phyloP scores from a whole-genome alignment of 2,888 invertebrate genomes.

The Leptinotarsa haldemani region DNA sequence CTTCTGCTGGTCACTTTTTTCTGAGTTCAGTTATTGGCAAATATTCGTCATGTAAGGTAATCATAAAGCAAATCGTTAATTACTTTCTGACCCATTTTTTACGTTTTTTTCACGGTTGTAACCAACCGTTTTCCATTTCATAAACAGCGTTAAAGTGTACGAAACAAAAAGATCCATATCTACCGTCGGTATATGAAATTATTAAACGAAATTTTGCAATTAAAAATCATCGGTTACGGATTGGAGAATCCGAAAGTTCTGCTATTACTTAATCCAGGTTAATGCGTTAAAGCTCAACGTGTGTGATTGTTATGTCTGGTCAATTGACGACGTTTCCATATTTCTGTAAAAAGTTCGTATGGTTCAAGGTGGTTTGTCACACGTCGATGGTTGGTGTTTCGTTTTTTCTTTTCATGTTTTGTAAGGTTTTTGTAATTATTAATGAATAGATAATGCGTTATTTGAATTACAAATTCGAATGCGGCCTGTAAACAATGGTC shows the following conservation, averaged over 20 bases:
- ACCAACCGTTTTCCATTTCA: conserved; percentile 34
- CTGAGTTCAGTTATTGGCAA: no score
- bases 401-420: conserved; percentile 34
- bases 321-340: conserved; percentile 34
- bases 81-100: conserved; percentile 15
- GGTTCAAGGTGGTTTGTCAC: conserved; percentile 43
- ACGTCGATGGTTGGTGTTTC: conserved; percentile 40
- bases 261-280: conserved; percentile 64
- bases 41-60: neutral
- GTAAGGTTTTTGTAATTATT: conserved; percentile 39
- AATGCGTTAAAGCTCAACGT: conserved; percentile 57
- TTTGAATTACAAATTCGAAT: conserved; percentile 40
- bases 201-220: conserved; percentile 57
- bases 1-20: no score
- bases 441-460: conserved; percentile 37
- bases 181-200: conserved; percentile 37
- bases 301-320: conserved; percentile 46
- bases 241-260: conserved; percentile 58
- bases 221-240: conserved; percentile 56
- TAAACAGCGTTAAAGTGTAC: conserved; percentile 37
- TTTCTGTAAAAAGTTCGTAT: conserved; percentile 27
- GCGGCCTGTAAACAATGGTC: conserved; percentile 22
- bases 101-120: conserved; percentile 25
- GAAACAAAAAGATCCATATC: conserved; percentile 27
- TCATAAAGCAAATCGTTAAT: neutral